Base-by-base conservation (phyloP, 2,113 vertebrate species). In the Solea solea region DNA sequence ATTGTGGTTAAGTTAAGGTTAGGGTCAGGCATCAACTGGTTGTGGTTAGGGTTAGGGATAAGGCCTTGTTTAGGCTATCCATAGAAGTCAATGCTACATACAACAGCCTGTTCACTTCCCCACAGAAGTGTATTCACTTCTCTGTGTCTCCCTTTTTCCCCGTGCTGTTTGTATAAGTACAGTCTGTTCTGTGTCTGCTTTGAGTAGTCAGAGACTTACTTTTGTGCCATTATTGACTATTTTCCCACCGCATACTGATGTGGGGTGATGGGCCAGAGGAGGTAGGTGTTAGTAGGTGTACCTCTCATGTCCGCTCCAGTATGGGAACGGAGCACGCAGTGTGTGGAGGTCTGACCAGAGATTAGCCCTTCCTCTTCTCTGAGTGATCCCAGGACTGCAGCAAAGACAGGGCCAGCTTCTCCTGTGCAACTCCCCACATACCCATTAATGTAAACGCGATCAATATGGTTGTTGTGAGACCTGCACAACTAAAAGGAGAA, bases 211-310 rank as follows among this genome's bases (percentile, higher is more conserved):
- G 28, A 41, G 12, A 16, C 10, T 54, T 62, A n/a, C 50, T 7
- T 11, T 14, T 53, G 13, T 40, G 21, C 7, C 12, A 28, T n/a
- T 15, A 40, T 15, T 7, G 53, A 52, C 9, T 54, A 50, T 90
- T 91, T 96, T 95, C 95, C 93, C 95, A 95, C 95, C 93, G 86
- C 84, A 88, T 92, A 39, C 86, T 85, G 79, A 90, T 79, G 86
- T 55, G 44, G 82, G 81, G 86, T 69, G 64, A 70, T 41, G 73
- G 81, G 90, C 94, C 91, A 90, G 92, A 92, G 58, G 79, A 39
- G 80, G 90, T 78, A 89, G 94, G 94, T 95, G 94, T 25, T 48
- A 40, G 74, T 16, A 52, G 71, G 75, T 71, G 65, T 75, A 52
- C 81, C 88, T 89, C 87, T 83, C 81, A 81, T 71, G 86, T 89